Conservation (phyloP, 2,888 invertebrate species). For the Leptopilina myrica region DNA sequence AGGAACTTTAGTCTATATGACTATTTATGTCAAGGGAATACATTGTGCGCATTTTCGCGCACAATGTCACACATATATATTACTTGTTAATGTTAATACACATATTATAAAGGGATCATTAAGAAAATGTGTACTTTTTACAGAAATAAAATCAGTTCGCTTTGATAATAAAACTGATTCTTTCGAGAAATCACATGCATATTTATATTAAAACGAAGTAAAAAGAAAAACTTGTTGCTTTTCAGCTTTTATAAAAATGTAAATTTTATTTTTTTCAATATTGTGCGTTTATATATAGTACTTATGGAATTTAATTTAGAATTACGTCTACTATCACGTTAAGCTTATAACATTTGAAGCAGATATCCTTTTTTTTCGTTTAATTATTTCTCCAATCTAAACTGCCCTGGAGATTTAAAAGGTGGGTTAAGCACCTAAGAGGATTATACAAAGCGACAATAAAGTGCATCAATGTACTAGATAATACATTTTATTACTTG, state of each 20-base stretch:
- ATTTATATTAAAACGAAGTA: background rate
- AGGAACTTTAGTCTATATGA: too few relatives aligned
- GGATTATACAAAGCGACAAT: constrained; percentile 32
- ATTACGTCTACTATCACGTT: background rate
- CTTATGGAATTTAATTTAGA: too few relatives aligned
- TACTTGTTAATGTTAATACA: constrained; percentile 9
- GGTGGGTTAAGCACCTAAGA: constrained; percentile 19
- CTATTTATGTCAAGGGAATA: constrained; percentile 31
- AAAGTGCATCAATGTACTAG: constrained; percentile 17
- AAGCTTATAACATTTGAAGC: background rate
- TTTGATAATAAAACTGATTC: background rate
- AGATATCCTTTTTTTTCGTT: background rate
- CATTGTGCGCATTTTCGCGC: constrained; percentile 29
- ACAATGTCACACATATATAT: constrained; percentile 10
- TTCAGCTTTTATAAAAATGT: constrained; percentile 1
- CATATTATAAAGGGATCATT: background rate
- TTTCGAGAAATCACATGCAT: background rate
- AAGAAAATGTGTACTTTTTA: constrained; percentile 4
- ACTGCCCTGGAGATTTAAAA: constrained; percentile 13
- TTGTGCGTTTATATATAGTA: background rate
- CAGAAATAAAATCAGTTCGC: background rate
- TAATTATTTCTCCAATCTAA: constrained; percentile 9
- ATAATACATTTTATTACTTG: background rate
- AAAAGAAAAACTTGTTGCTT: background rate
- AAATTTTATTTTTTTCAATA: background rate